Evolutionary conservation across 1,140 invertebrate species (phyloP).

Genomic region (Drosophila bocqueti): DNA sequence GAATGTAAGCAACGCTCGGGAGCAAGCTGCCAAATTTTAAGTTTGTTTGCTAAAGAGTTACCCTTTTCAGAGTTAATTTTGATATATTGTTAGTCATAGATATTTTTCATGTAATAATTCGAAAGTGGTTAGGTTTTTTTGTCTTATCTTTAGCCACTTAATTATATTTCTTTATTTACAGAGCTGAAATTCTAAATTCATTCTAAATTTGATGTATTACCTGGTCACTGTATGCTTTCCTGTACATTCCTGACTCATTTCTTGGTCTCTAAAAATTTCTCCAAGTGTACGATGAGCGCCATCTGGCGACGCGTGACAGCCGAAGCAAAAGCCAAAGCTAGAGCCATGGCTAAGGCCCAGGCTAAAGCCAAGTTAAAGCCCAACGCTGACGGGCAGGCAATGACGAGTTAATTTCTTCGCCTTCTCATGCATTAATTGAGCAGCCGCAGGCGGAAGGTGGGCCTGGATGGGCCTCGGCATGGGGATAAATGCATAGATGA

Average conservation of each 20-base stretch:
- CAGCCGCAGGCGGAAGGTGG: conserved; percentile 36
- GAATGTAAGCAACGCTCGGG: no score
- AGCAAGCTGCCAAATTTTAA: no score
- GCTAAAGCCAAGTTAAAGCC: conserved; percentile 15
- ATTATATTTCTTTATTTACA: background rate
- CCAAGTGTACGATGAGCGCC: conserved; percentile 64
- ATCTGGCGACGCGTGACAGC: conserved; percentile 72
- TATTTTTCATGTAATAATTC: no score
- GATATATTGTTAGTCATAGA: no score
- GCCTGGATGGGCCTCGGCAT: conserved; percentile 28
- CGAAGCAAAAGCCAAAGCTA: conserved; percentile 34
- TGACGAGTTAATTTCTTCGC: conserved; percentile 81
- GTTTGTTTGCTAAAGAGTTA: no score
- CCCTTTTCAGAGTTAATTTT: no score
- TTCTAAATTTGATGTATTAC: background rate
- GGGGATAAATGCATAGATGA: conserved; percentile 19
- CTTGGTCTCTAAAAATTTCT: conserved; percentile 30
- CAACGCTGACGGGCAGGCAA: conserved; percentile 60
- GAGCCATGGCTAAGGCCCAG: conserved; percentile 27
- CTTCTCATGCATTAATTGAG: conserved; percentile 75
- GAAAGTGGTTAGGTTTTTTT: background rate
- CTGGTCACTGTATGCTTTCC: no score
- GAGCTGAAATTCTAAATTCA: background rate
- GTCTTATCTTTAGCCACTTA: background rate
- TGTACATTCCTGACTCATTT: background rate